Conservation (phyloP, 1,140 invertebrate genomes). For the Grapholita molesta region DNA sequence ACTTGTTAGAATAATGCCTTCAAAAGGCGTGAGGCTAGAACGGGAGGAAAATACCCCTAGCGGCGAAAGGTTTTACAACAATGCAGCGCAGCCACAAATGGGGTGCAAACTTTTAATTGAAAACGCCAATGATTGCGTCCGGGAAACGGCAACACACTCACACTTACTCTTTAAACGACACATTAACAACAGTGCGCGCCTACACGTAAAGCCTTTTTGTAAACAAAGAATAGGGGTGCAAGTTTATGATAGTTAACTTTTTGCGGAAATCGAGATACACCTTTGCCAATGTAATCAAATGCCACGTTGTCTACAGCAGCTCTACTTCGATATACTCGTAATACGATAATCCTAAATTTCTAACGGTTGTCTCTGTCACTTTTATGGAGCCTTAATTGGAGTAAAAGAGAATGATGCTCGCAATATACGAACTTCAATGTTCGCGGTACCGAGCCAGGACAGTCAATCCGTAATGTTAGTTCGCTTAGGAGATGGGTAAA, state of each 20-base stretch:
- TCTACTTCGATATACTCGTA: too few species aligned
- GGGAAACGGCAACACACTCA: not conserved
- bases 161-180: not conserved
- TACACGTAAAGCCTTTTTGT: not conserved
- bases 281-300: not conserved
- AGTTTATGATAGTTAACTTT: not conserved
- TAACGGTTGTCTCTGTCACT: too few species aligned
- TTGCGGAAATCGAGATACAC: not conserved
- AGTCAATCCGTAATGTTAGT: too few species aligned
- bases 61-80: conserved; percentile 21
- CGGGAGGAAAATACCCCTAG: not conserved
- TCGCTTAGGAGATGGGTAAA: too few species aligned
- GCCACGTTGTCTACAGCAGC: too few species aligned
- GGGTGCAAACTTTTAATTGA: not conserved
- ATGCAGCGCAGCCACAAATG: conserved; percentile 20
- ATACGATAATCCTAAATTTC: too few species aligned
- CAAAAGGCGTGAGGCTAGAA: not conserved
- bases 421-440: too few species aligned
- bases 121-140: not conserved
- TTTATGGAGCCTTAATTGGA: too few species aligned
- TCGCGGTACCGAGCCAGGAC: too few species aligned
- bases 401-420: too few species aligned
- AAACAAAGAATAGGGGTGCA: not conserved
- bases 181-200: not conserved
- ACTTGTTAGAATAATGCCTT: not conserved